phyloP scores from a whole-genome alignment of 1,140 invertebrate species.

The Bombyx mori region DNA sequence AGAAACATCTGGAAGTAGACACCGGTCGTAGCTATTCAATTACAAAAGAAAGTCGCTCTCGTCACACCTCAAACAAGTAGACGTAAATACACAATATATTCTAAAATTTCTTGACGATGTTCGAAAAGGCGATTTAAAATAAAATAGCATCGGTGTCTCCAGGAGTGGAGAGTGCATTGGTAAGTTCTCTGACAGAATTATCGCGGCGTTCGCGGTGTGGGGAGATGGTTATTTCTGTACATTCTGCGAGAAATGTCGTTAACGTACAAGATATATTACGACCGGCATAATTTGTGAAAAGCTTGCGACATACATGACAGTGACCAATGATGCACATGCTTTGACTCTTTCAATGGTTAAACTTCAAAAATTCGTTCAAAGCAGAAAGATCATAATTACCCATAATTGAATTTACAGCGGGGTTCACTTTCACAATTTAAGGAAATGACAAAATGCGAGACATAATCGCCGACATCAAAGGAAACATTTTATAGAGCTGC shows the following conservation, averaged over 20 bases:
- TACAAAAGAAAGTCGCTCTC: constrained; percentile 50
- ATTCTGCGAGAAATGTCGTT: constrained; percentile 55
- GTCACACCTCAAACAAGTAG: constrained; percentile 16
- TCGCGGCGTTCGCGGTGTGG: constrained; percentile 38
- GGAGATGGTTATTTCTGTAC: constrained; percentile 54
- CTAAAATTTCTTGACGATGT: neutral
- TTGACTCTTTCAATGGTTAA: too few species aligned
- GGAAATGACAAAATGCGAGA: constrained; percentile 14
- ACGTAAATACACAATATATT: constrained; percentile 20
- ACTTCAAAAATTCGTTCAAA: too few species aligned
- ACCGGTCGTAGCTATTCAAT: constrained; percentile 39
- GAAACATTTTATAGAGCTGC: constrained; percentile 14
- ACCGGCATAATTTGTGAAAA: constrained; percentile 26
- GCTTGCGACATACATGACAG: constrained; percentile 20
- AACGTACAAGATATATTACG: constrained; percentile 28
- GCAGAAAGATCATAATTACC: too few species aligned
- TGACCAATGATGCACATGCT: constrained; percentile 25
- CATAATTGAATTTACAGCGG: too few species aligned
- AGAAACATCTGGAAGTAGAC: constrained; percentile 39
- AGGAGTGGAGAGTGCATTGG: constrained; percentile 53
- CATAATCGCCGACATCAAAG: constrained; percentile 19
- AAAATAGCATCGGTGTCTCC: constrained; percentile 49
- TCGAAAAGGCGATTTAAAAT: constrained; percentile 29
- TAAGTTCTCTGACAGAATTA: constrained; percentile 54
- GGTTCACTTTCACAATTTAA: too few species aligned